Conservation (phyloP, 2,888 invertebrate genomes). For the Dione juno region DNA sequence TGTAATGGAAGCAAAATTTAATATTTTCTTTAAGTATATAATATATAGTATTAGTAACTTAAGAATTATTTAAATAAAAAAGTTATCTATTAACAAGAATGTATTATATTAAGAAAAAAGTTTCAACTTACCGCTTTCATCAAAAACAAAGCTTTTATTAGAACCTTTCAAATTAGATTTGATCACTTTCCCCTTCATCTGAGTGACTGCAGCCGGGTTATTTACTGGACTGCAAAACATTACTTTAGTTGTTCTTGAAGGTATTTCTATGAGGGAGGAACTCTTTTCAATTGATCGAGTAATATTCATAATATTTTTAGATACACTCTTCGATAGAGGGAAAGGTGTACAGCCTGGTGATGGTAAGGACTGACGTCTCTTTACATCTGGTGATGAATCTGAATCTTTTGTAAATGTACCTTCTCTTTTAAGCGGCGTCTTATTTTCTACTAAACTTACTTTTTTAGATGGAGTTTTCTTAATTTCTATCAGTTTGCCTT, state of each 20-base stretch:
- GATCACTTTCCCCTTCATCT: conserved; percentile 68
- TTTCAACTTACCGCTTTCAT: conserved; percentile 60
- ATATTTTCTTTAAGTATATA: too few species aligned
- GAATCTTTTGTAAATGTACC: conserved; percentile 75
- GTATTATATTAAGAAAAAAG: neutral
- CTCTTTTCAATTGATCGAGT: conserved; percentile 72
- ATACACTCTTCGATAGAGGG: conserved; percentile 53
- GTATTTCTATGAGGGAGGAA: conserved; percentile 52
- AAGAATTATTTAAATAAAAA: too few species aligned
- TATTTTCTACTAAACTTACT: neutral
- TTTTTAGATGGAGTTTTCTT: conserved; percentile 7
- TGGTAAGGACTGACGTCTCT: conserved; percentile 57
- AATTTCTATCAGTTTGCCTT: neutral
- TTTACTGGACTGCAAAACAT: conserved; percentile 78
- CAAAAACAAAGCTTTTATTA: conserved; percentile 75
- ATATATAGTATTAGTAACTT: too few species aligned
- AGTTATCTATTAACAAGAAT: neutral
- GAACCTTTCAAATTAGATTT: conserved; percentile 79
- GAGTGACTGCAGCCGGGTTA: conserved; percentile 55
- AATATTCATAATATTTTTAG: conserved; percentile 61
- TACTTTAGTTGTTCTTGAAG: conserved; percentile 62
- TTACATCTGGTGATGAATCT: conserved; percentile 40
- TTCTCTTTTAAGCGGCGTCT: conserved; percentile 54
- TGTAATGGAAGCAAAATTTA: too few species aligned
- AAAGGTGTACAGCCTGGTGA: conserved; percentile 73